These are phyloP conservation scores for Anoncus sp. DNA, from an alignment of 2,888 invertebrate genomes.

Conservation along the genomic window DNA sequence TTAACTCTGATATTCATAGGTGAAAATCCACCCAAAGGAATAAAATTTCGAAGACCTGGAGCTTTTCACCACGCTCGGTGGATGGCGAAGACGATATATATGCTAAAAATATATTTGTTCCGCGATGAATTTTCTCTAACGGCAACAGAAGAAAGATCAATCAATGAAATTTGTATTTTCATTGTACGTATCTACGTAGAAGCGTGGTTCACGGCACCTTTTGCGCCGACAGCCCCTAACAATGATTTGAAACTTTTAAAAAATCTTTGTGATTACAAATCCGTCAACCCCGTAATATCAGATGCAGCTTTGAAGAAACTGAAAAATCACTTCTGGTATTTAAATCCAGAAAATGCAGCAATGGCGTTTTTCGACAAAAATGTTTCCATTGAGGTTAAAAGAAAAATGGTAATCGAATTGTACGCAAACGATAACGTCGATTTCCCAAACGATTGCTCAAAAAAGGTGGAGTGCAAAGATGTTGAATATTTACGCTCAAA, in stretches of 20 bases:
- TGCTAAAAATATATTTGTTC: slow-evolving; percentile 71
- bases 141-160: slow-evolving; percentile 55
- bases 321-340: slow-evolving; percentile 48
- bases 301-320: slow-evolving; percentile 40
- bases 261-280: slow-evolving; percentile 52
- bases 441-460: background rate
- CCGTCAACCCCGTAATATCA: slow-evolving; percentile 49
- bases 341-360: slow-evolving; percentile 31
- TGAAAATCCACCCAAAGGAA: slow-evolving; percentile 33
- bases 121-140: slow-evolving; percentile 63
- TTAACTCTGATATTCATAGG: slow-evolving; percentile 68
- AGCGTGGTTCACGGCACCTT: slow-evolving; percentile 60
- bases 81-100: slow-evolving; percentile 72
- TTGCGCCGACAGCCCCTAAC: slow-evolving; percentile 60
- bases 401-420: slow-evolving; percentile 27
- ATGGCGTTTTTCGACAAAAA: slow-evolving; percentile 54
- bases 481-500: slow-evolving; percentile 23
- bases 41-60: slow-evolving; percentile 62
- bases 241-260: too few species aligned
- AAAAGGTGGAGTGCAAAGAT: slow-evolving; percentile 1
- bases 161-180: slow-evolving; percentile 67
- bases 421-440: slow-evolving; percentile 10
- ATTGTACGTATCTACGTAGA: slow-evolving; percentile 63
- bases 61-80: slow-evolving; percentile 72
- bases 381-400: slow-evolving; percentile 30